These are phyloP conservation scores for Dendrolimus pini DNA, from an alignment of 2,888 invertebrate species.

Conservation along the genomic window DNA sequence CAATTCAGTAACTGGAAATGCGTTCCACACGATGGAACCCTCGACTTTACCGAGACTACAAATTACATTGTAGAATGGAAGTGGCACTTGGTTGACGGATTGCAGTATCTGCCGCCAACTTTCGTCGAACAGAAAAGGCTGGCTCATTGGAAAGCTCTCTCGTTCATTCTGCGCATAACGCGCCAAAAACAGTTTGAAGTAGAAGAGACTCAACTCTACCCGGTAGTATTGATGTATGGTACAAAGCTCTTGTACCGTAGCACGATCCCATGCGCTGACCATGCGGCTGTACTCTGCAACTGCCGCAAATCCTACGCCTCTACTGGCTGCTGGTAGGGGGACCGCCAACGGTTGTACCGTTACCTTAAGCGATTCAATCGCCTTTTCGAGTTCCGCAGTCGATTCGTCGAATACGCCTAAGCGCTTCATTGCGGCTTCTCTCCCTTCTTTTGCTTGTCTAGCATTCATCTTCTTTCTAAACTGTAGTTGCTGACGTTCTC, in stretches of 20 bases:
- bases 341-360: conserved; percentile 1
- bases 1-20: too few relatives aligned
- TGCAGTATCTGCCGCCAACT: conserved; percentile 1
- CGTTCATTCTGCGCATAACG: neutral
- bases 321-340: conserved; percentile 1
- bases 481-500: too few relatives aligned
- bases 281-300: conserved; percentile 3
- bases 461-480: neutral
- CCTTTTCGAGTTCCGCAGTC: neutral
- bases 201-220: neutral
- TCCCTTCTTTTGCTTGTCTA: neutral
- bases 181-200: neutral
- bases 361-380: conserved; percentile 1
- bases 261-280: conserved; percentile 1
- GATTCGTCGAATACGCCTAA: conserved; percentile 1
- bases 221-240: conserved; percentile 2
- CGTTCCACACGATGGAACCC: too few relatives aligned
- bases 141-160: neutral
- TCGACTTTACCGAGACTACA: too few relatives aligned
- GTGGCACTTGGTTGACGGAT: conserved; percentile 2
- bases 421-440: neutral
- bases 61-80: too few relatives aligned
- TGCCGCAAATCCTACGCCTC: conserved; percentile 1
- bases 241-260: neutral
- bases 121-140: neutral